These are phyloP conservation scores for Dysidea cf. avara DNA, from an alignment of 37 sponge, comb jelly and placozoan genomes.

Conservation along the genomic window DNA sequence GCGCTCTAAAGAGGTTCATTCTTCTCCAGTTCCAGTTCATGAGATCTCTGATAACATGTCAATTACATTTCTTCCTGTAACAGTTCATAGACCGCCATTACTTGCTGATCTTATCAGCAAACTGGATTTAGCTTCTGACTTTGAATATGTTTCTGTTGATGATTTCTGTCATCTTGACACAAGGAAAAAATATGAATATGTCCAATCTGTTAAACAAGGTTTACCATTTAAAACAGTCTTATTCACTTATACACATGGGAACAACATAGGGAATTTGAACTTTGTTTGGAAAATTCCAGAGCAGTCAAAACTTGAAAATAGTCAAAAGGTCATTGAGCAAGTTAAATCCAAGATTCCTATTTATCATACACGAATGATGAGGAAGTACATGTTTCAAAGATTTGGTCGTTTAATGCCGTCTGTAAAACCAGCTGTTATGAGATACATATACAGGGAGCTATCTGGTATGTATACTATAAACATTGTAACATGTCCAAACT, in stretches of 20 bases:
- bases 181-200: slow-evolving; percentile 2
- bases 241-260: slow-evolving; percentile 22
- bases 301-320: slow-evolving; percentile 9
- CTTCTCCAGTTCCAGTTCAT: neutral
- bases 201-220: neutral
- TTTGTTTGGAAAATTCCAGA: slow-evolving; percentile 24
- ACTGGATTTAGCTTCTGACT: neutral
- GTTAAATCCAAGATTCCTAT: slow-evolving; percentile 7
- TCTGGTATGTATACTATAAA: slow-evolving; percentile 7
- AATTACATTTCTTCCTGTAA: slow-evolving; percentile 4
- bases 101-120: too few species aligned
- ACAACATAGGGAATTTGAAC: slow-evolving; percentile 31
- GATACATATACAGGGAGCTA: slow-evolving; percentile 6
- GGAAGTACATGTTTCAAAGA: neutral
- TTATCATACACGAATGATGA: slow-evolving; percentile 1
- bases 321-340: slow-evolving; percentile 5
- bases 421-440: slow-evolving; percentile 31
- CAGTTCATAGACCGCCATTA: neutral
- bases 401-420: slow-evolving; percentile 3
- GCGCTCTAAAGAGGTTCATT: neutral
- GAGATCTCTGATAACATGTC: slow-evolving; percentile 13
- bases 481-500: too few species aligned
- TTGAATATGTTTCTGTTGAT: slow-evolving; percentile 24
- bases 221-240: slow-evolving; percentile 16
- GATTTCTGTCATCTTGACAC: slow-evolving; percentile 7